A percentile compares a stretch with the other conserved stretches of the same genome.
Conservation (phyloP, 2,113 vertebrate species). For the Sterna hirundo region DNA sequence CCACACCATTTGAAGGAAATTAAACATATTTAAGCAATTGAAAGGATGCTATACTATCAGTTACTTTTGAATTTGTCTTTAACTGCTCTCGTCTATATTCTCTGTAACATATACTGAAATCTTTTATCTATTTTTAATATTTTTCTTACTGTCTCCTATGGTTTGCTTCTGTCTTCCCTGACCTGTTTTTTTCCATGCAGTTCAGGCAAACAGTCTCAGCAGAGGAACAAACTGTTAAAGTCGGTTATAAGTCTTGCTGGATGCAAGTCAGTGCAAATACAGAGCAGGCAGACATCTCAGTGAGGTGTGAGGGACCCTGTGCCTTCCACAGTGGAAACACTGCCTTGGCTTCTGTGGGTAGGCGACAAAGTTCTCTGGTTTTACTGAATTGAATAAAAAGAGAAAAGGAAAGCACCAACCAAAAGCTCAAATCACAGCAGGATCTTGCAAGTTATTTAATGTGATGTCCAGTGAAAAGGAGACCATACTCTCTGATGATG, state of each 20-base stretch:
- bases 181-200: not conserved
- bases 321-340: rapidly evolving
- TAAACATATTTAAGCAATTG: not conserved
- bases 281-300: not conserved
- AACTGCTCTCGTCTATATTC: not conserved
- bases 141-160: not conserved
- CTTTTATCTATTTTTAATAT: not conserved
- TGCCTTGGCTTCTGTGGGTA: not conserved
- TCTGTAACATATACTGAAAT: not conserved
- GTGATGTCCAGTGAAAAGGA: not conserved
- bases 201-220: not conserved
- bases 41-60: not conserved
- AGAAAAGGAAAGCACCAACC: not conserved
- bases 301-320: not conserved
- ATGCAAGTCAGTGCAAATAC: not conserved
- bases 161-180: not conserved
- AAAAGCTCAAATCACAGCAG: not conserved
- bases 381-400: not conserved
- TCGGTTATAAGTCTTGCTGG: not conserved
- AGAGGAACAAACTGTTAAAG: not conserved
- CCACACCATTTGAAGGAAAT: not conserved
- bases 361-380: not conserved
- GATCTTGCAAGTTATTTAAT: not conserved
- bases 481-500: not conserved
- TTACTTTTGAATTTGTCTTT: not conserved